Evolutionary conservation across 2,888 invertebrate species (phyloP).

Genomic region (Dicyrtoma fusca): DNA sequence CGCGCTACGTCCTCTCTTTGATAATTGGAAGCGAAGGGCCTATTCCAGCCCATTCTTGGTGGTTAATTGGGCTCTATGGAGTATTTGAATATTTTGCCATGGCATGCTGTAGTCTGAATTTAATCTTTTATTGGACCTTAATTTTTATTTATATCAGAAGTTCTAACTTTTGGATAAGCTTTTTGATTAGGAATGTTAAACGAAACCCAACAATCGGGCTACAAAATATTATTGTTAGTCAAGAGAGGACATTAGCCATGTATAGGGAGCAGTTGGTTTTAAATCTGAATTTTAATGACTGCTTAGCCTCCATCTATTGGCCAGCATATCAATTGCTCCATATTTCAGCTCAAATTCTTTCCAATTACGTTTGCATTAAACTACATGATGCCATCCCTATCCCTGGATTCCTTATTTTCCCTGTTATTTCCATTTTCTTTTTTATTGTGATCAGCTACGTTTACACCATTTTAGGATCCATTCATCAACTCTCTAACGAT

Average conservation of each 20-base stretch:
- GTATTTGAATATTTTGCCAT: neutral
- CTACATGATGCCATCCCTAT: neutral
- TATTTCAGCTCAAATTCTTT: neutral
- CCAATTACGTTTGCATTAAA: neutral
- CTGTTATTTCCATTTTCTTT: neutral
- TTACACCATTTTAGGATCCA: neutral
- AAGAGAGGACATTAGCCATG: neutral
- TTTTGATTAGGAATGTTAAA: neutral
- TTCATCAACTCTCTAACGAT: neutral
- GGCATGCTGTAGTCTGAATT: neutral
- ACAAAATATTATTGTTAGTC: too few species aligned
- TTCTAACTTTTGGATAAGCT: neutral
- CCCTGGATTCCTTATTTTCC: neutral
- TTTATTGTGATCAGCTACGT: neutral
- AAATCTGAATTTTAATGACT: constrained; percentile 1
- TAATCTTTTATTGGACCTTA: neutral
- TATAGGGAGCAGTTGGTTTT: neutral
- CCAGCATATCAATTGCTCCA: neutral
- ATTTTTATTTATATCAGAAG: neutral
- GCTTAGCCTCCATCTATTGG: neutral
- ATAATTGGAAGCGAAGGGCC: too few species aligned
- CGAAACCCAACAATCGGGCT: neutral
- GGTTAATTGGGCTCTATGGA: too few species aligned
- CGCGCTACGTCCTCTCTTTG: too few species aligned
- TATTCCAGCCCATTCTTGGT: too few species aligned